These are phyloP conservation scores for Chouioia cunea DNA, from an alignment of 2,888 invertebrate genomes.

Conservation along the genomic window DNA sequence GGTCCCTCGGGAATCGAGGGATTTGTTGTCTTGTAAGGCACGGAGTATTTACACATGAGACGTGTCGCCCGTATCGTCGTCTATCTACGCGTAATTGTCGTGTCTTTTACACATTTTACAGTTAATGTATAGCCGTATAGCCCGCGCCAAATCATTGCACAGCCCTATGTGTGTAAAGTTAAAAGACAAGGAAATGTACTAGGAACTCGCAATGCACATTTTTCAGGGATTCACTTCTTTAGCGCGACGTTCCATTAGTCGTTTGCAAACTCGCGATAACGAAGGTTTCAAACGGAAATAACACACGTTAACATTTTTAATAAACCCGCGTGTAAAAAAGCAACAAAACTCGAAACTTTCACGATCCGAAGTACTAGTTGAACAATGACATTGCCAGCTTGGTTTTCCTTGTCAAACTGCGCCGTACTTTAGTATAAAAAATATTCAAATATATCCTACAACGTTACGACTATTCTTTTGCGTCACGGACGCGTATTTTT, in stretches of 20 bases:
- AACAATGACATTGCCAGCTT: slow-evolving; percentile 30
- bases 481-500: slow-evolving; percentile 42
- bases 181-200: slow-evolving; percentile 37
- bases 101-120: slow-evolving; percentile 21
- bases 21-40: slow-evolving; percentile 46
- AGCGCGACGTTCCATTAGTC: too few relatives aligned
- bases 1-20: slow-evolving; percentile 37
- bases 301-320: background rate
- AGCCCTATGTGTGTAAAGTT: slow-evolving; percentile 37
- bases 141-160: slow-evolving; percentile 43
- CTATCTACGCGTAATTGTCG: slow-evolving; percentile 21
- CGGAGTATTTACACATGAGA: slow-evolving; percentile 45
- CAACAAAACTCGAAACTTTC: too few relatives aligned
- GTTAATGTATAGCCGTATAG: slow-evolving; percentile 36
- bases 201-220: slow-evolving; percentile 40
- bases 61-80: slow-evolving; percentile 5
- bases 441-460: slow-evolving; percentile 44
- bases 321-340: background rate
- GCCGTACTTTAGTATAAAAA: slow-evolving; percentile 45
- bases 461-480: slow-evolving; percentile 38
- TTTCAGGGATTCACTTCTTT: background rate
- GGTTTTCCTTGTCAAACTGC: slow-evolving; percentile 22
- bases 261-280: background rate
- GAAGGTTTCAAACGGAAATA: background rate
- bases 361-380: background rate